Evolutionary conservation across 2,113 vertebrate genomes (phyloP), one percentile per base, ranked within the genome.

Genomic region (Corydoras sp.): DNA sequence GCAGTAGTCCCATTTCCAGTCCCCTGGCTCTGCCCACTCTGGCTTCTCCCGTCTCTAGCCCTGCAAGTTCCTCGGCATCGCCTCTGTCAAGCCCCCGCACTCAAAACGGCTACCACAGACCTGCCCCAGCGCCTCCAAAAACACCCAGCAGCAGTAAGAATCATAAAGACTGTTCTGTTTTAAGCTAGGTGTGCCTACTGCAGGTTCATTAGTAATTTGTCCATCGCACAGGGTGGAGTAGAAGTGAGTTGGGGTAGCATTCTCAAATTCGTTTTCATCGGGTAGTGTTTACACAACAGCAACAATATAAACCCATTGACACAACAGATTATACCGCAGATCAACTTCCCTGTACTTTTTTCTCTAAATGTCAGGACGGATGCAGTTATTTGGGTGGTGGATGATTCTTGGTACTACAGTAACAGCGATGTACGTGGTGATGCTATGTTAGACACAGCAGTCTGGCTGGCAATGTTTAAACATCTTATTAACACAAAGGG

Each of bases 101-200:
- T 64, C 79, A 85, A 71, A 89, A 90, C 32, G 86, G 86, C 55
- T 84, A 83, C 66, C 86, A 87, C 79, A 73, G 86, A 63, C 81
- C 81, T 0, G 81, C 84, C 0, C 83, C 83, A 0, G 75, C 83
- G 0, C 81, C 83, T 0, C 80, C 81, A 71, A 87, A 86, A 73
- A 81, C 84, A 76, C 76, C 83, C 7, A 83, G 76, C 71, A 81
- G 83, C 62, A 85, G 88, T 89, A 74, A 82, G 87, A 77, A 0
- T 51, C 29, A 7, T 61, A 15, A 3, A 53, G 13, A 53, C 5
- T 14, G 10, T 10, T 53, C 51, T 12, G 51, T 53, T 53, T 53
- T 12, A 12, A 53, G 13, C 5, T 53, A 53, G 51, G 51, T 53
- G 51, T 53, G 10, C 10, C 13, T 53, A 53, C 51, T 10, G 51